Base-by-base conservation (phyloP, 2,113 vertebrate genomes). In the Gyps fulvus region DNA sequence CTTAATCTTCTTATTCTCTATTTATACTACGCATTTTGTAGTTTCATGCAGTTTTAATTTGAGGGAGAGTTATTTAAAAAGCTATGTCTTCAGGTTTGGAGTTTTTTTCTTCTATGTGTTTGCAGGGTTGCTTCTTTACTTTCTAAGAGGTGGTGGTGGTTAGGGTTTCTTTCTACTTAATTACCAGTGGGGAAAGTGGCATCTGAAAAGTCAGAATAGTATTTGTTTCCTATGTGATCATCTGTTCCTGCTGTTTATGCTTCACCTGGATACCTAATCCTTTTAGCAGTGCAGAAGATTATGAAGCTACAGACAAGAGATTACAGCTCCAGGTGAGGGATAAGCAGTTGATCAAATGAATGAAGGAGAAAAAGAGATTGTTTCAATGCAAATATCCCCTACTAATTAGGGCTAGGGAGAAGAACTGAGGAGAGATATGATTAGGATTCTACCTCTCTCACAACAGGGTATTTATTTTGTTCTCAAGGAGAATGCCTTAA, bases 251-350 rank as follows among this genome's bases (percentile, higher is more conserved):
- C 77, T 92, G 80, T 76, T 95, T 71, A 15, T 93, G 83, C 63
- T 96, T 97, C 96, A 97, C 91, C 91, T 97, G 94, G 67, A 86
- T 93, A 26, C 23, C 38, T 96, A 95, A 96, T 97, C 94, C 76
- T 90, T 95, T 91, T 88, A 94, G 82, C 42, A 73, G 71, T 59
- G 78, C 45, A 67, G 87, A 70, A 91, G 93, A 96, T 94, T 97
- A 93, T 88, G 87, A 80, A 90, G 74, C 62, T 90, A 81, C 78
- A 93, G 89, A 96, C 73, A 97, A 96, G 91, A 95, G 93, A 96
- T 96, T 96, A 95, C 1, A 5, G 78, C 74, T 93, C 87, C 87
- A 96, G 94, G 94, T 97, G 94, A 94, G 61, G 78, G 93, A 97
- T 96, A 97, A 96, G 62, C 70, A 89, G 66, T 10, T 95, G 91